A percentile compares a stretch with the other conserved stretches of the same genome.
phyloP scores from a whole-genome alignment of 2,797 vertebrate genomes.

The Poecile montanus region DNA sequence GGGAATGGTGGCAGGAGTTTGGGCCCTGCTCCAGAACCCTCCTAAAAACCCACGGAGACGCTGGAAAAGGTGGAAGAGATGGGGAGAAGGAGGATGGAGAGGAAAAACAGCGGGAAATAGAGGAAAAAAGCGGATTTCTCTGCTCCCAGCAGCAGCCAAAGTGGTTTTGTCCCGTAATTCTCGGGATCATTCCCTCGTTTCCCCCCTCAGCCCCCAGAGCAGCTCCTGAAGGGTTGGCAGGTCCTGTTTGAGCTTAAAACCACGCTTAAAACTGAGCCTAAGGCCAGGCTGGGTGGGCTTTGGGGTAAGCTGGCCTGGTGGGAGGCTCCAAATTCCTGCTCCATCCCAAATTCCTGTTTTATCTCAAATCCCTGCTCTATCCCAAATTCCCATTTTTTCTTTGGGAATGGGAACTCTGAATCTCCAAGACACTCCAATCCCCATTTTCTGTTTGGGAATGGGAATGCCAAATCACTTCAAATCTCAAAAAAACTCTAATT shows the following conservation, averaged over 20 bases:
- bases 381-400: not conserved
- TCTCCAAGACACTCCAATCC: not conserved
- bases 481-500: not conserved
- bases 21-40: too few relatives aligned
- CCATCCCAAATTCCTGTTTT: too few relatives aligned
- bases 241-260: not conserved
- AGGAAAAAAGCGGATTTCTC: accelerated
- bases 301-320: not conserved
- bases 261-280: not conserved
- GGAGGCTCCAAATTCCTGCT: too few relatives aligned
- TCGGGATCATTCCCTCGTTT: not conserved
- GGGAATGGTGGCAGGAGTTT: accelerated
- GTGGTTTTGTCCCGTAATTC: accelerated
- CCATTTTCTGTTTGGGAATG: too few relatives aligned
- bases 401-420: not conserved
- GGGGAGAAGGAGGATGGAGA: not conserved
- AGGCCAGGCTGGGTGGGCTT: not conserved
- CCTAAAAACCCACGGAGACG: not conserved
- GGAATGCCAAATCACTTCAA: too few relatives aligned
- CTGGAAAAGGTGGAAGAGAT: too few relatives aligned
- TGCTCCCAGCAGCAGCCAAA: not conserved
- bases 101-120: not conserved
- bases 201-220: not conserved
- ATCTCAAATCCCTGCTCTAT: too few relatives aligned
- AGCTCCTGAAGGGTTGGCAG: not conserved